Conservation (phyloP, 2,797 vertebrate genomes). For the Acanthopagrus latus region DNA sequence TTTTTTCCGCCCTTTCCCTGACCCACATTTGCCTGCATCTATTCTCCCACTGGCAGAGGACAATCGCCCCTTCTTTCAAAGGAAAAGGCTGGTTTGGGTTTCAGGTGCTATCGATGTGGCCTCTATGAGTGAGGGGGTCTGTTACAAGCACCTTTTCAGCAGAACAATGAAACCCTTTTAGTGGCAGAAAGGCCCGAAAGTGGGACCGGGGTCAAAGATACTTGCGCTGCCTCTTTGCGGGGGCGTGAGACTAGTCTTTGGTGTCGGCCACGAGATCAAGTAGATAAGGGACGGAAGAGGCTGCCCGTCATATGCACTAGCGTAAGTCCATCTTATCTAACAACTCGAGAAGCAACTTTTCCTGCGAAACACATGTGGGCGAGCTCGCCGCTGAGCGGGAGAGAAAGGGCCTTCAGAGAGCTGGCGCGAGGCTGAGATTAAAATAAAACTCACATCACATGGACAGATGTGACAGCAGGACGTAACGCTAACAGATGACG, state of each 20-base stretch:
- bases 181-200: constrained; percentile 41
- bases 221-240: constrained; percentile 37
- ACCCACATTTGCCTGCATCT: constrained; percentile 71
- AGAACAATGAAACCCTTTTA: constrained; percentile 81
- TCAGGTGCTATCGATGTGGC: constrained; percentile 75
- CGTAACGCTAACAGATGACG: constrained; percentile 62
- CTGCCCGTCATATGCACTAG: neutral
- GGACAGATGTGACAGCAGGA: constrained; percentile 66
- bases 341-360: constrained; percentile 14
- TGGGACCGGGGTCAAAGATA: constrained; percentile 71
- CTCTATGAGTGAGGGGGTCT: constrained; percentile 67
- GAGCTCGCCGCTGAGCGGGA: neutral
- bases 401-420: constrained; percentile 23
- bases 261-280: constrained; percentile 47
- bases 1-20: constrained; percentile 53
- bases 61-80: constrained; percentile 72
- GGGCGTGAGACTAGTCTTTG: constrained; percentile 69
- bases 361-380: constrained; percentile 18
- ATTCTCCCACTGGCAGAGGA: constrained; percentile 74
- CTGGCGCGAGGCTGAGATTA: constrained; percentile 31
- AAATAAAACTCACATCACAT: constrained; percentile 56
- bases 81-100: constrained; percentile 76
- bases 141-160: constrained; percentile 77
- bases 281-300: constrained; percentile 37
- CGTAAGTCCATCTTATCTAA: constrained; percentile 21